Evolutionary conservation across 2,888 invertebrate genomes (phyloP).

Genomic region (Sepioteuthis lessoniana): DNA sequence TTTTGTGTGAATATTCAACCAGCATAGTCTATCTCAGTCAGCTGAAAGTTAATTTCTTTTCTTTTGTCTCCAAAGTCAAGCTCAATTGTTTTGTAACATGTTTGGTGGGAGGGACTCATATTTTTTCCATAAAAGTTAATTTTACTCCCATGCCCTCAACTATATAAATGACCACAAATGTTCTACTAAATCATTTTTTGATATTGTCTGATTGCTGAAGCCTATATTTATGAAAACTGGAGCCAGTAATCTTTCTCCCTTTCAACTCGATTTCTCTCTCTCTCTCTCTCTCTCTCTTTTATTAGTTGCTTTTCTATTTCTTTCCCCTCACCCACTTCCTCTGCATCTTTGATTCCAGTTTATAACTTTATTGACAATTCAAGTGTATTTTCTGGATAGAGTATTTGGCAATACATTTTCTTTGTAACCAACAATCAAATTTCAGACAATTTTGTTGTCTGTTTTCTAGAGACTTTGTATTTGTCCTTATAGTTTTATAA

Average conservation of each 20-base stretch:
- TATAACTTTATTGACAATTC: conserved; percentile 10
- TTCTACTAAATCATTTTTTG: conserved; percentile 18
- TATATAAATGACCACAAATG: neutral
- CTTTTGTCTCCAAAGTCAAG: neutral
- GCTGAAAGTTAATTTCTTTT: neutral
- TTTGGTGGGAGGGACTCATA: too few species aligned
- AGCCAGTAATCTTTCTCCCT: neutral
- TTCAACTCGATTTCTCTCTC: neutral
- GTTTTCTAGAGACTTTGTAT: neutral
- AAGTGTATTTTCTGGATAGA: conserved; percentile 33
- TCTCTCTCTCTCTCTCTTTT: neutral
- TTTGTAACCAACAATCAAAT: neutral
- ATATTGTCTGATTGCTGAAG: neutral
- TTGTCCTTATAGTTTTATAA: neutral
- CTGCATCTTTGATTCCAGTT: neutral
- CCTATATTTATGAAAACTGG: neutral
- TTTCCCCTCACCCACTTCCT: neutral
- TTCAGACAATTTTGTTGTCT: conserved; percentile 11
- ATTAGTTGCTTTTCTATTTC: neutral
- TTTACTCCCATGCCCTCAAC: neutral
- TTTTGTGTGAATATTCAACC: too few species aligned
- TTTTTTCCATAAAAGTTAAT: neutral
- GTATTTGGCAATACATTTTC: conserved; percentile 1
- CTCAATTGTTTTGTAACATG: neutral
- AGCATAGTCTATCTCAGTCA: too few species aligned